These are phyloP conservation scores for Lepas anatifera DNA, from an alignment of 2,888 invertebrate species.

Conservation along the genomic window DNA sequence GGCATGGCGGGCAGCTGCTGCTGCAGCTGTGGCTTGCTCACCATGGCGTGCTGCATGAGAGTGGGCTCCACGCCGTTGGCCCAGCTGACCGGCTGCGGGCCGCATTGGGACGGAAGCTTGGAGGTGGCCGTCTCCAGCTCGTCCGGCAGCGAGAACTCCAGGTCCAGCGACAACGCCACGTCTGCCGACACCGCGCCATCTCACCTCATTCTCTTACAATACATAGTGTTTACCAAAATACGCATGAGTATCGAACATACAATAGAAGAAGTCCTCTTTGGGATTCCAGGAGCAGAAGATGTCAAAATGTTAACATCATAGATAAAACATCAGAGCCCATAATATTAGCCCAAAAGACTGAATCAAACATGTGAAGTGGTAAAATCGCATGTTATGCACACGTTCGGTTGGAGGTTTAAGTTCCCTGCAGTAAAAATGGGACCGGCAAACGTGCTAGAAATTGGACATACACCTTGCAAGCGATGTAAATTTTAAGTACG, in stretches of 20 bases:
- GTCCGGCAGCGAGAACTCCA: conserved; percentile 11
- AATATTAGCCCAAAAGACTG: too few relatives aligned
- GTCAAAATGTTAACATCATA: too few relatives aligned
- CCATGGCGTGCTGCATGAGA: conserved; percentile 9
- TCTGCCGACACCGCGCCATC: not conserved
- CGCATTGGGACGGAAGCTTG: not conserved
- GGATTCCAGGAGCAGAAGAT: too few relatives aligned
- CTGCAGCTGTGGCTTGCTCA: conserved; percentile 1
- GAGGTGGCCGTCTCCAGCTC: not conserved
- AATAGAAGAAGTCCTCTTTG: too few relatives aligned
- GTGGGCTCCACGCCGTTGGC: not conserved
- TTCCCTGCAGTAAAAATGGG: too few relatives aligned
- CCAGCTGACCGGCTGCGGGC: not conserved
- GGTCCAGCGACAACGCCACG: conserved; percentile 6
- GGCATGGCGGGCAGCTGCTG: not conserved
- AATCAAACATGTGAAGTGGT: too few relatives aligned
- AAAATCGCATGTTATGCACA: too few relatives aligned
- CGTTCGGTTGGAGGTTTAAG: too few relatives aligned
- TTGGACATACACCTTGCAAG: too few relatives aligned
- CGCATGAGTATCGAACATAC: not conserved
- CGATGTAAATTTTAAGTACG: too few relatives aligned
- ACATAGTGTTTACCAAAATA: not conserved
- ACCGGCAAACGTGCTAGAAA: too few relatives aligned
- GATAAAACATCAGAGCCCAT: too few relatives aligned
- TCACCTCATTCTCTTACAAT: not conserved